phyloP scores from a whole-genome alignment of 1,140 invertebrate genomes.

The Papilio polytes region DNA sequence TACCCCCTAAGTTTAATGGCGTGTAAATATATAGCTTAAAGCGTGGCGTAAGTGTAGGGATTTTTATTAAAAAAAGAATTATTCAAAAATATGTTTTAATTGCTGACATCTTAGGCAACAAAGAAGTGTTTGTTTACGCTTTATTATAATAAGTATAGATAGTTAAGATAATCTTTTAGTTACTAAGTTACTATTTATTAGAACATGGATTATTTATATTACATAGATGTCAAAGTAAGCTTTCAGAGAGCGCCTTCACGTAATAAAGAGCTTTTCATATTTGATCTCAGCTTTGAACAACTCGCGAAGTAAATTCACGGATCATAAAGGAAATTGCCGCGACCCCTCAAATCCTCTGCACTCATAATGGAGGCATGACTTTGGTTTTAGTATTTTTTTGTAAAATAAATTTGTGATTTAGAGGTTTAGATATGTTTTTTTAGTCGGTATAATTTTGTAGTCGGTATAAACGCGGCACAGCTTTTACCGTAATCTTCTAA shows the following conservation, averaged over 20 bases:
- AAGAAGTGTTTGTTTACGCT: too few species aligned
- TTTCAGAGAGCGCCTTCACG: background rate
- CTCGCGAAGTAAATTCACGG: background rate
- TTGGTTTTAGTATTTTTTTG: background rate
- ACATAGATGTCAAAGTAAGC: background rate
- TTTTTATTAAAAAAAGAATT: too few species aligned
- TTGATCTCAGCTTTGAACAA: background rate
- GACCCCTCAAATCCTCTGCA: background rate
- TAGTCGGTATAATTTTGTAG: too few species aligned
- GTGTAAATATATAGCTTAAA: too few species aligned
- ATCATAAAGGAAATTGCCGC: background rate
- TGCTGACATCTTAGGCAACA: too few species aligned
- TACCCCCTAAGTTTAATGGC: too few species aligned
- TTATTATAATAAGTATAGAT: too few species aligned
- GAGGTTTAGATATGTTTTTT: too few species aligned
- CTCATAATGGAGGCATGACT: background rate
- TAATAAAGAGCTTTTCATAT: background rate
- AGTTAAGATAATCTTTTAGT: too few species aligned
- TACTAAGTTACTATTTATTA: background rate
- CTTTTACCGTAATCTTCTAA: conserved; percentile 86
- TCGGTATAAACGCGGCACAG: conserved; percentile 88
- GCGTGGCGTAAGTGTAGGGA: too few species aligned
- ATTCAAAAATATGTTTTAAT: too few species aligned
- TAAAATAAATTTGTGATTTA: background rate
- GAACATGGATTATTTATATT: background rate